These are phyloP conservation scores for Neotoxoptera formosana DNA, from an alignment of 1,140 invertebrate species.

Conservation along the genomic window DNA sequence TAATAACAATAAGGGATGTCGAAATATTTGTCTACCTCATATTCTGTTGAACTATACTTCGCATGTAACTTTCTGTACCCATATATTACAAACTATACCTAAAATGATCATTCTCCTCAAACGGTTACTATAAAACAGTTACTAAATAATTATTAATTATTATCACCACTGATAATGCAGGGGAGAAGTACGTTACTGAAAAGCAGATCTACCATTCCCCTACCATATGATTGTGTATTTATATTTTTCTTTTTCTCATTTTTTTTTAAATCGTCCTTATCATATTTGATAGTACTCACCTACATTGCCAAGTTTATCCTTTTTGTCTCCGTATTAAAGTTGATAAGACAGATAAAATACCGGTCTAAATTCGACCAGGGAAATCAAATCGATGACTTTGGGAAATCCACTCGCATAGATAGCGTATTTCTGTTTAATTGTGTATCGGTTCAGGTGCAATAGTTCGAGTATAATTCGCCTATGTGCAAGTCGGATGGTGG, in stretches of 20 bases:
- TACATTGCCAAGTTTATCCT: neutral
- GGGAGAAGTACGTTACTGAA: neutral
- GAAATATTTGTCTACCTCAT: neutral
- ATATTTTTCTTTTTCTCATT: neutral
- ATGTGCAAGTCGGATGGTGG: neutral
- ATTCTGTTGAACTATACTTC: neutral
- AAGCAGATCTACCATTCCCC: neutral
- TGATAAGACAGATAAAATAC: neutral
- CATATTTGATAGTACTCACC: neutral
- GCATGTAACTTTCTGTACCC: neutral
- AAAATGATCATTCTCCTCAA: neutral
- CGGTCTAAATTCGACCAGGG: neutral
- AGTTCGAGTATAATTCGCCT: neutral
- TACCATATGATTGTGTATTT: neutral
- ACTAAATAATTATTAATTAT: neutral
- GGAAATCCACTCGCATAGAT: neutral
- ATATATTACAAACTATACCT: neutral
- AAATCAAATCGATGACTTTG: neutral
- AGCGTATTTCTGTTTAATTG: neutral
- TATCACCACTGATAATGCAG: neutral
- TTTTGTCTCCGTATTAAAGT: neutral
- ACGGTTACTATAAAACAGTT: neutral
- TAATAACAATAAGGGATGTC: neutral
- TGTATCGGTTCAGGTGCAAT: too few species aligned
- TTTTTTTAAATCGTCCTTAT: neutral